Evolutionary conservation across 2,888 invertebrate species (phyloP), one percentile per base, ranked within the genome.

Genomic region (Ptilodon capucinus): DNA sequence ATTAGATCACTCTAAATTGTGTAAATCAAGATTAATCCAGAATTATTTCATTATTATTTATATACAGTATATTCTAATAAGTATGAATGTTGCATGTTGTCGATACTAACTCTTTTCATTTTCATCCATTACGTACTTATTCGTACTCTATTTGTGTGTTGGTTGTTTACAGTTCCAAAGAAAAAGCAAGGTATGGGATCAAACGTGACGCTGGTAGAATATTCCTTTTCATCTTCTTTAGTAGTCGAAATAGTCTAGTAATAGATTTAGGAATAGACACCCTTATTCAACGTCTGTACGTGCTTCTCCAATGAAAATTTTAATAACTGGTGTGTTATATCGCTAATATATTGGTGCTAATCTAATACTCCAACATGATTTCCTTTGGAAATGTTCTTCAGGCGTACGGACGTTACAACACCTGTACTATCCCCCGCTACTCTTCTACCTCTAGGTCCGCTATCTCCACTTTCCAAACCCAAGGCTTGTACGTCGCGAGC

Each of bases 101-200:
- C 53, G 45, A 75, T 73, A 75, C 60, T 62, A 63, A 62, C 54
- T 64, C 58, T 66, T 62, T 52, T 62, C 72, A 70, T 70, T 67
- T 60, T 68, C 70, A 81, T 78, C 59, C 81, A 79, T 76, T 73
- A 68, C 70, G 76, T 82, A 68, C 70, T 76, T 82, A 83, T 82
- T 81, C 85, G 86, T 89, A 88, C 87, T 90, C 79, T 87, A 88
- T 86, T 83, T 90, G 78, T 89, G 81, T 91, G 86, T 93, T 93
- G 92, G 92, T 92, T 94, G 94, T 94, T 94, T 95, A 94, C 94
- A 95, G 95, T 94, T 93, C 93, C 95, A 94, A 94, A 94, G 94
- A 95, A 94, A 94, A 94, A 94, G 92, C 93, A 91, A 91, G 91
- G 91, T 91, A 91, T 91, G 90, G 90, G 89, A 90, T 87, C 88